These are phyloP conservation scores for Callaeas wilsoni DNA, from an alignment of 2,113 vertebrate species.

Conservation along the genomic window DNA sequence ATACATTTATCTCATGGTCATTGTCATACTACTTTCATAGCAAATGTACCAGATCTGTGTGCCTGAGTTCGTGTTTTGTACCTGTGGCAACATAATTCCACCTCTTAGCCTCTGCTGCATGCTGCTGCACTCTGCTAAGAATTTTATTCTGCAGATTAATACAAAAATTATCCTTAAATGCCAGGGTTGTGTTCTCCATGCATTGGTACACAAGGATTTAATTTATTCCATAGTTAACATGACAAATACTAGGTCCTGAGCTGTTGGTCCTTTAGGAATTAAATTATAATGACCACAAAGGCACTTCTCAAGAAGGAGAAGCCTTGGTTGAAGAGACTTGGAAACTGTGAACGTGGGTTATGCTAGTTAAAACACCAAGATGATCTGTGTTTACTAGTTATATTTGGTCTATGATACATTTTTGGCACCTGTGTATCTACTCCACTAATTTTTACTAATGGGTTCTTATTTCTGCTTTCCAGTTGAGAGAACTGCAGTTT, in stretches of 20 bases:
- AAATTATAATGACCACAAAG: background rate
- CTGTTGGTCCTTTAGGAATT: background rate
- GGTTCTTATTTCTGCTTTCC: background rate
- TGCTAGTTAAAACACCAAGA: background rate
- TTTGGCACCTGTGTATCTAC: background rate
- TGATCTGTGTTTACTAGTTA: background rate
- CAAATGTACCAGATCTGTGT: background rate
- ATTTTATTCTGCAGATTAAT: background rate
- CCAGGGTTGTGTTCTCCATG: slow-evolving; percentile 33
- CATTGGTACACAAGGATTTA: slow-evolving; percentile 27
- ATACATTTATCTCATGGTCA: background rate
- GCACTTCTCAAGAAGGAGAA: background rate
- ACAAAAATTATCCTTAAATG: slow-evolving; percentile 55
- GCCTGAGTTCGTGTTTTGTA: background rate
- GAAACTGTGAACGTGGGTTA: background rate
- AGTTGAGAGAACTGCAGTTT: background rate
- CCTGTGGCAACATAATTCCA: background rate
- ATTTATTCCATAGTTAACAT: background rate
- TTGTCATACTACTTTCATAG: background rate
- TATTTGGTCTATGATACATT: background rate
- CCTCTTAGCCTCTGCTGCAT: background rate
- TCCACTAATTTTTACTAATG: background rate
- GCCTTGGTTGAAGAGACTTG: background rate
- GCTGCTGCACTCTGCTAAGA: background rate
- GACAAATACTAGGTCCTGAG: background rate